Evolutionary conservation across 2,888 invertebrate species (phyloP), one percentile per base, ranked within the genome.

Genomic region (Drosophila limbata): DNA sequence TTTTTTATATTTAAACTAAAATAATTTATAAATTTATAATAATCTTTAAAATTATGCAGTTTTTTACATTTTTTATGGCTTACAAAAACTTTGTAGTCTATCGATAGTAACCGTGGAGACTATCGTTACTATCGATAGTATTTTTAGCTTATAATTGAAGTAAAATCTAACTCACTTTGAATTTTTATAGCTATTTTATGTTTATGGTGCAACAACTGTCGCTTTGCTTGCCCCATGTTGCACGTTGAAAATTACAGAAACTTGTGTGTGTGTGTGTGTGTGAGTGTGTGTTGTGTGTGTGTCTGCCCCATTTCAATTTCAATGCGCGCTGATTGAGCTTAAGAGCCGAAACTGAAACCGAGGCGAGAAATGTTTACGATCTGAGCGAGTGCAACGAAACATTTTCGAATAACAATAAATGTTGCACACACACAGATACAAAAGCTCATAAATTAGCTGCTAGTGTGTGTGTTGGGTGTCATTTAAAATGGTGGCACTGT

Each of bases 391-490:
- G 75, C 72, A 61, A 52, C 73, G 40, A 57, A 66, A 42, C 73
- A 69, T 69, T 64, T 73, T 78, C 78, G 70, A 70, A 77, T 72
- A 77, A 77, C 73, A 77, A 77, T 77, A 77, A 77, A 70, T 74
- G 74, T 66, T 65, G 52, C 62, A 53, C 71, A 48, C 59, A 50
- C 39, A 21, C 61, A 56, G 33, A 60, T 44, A 60, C 35, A 47
- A 64, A 71, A 66, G 68, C 67, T 48, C 79, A 79, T 79, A 80
- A 77, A 80, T 77, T 75, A 76, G 68, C 62, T 37, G 37, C 45
- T 37, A 25, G 56, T 31, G 13, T 39, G 63, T 52, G 28, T 64
- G 65, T 60, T 51, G 64, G 64, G 70, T 77, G 79, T 63, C 72
- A 79, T 78, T 75, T 63, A 69, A 77, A 66, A 69, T 70, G 69